Base-by-base conservation (phyloP, 2,797 vertebrate species). In the Girardinus metallicus region DNA sequence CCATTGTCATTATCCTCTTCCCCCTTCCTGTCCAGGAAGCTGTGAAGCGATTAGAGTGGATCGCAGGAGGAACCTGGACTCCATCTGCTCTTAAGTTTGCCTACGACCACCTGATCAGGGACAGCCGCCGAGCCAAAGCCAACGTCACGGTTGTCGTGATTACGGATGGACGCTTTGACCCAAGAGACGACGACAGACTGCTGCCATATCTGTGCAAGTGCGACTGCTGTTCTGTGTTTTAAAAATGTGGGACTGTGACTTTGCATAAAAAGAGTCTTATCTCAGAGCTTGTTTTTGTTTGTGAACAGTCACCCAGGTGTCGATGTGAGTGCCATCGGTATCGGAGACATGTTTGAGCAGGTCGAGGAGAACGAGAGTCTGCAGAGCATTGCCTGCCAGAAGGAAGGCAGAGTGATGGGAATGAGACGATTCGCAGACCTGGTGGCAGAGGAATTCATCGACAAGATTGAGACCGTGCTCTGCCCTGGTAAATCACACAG, bases 11-110 rank as follows among this genome's bases (percentile, higher is more conserved):
- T 53, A 29, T 73, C n/a, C 26, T 64, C 57, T 75, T 8, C 11
- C 70, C 29, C 13, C 83, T 13, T 71, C 23, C n/a, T 47, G 2
- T 78, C 36, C 79, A 95, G 95, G 97, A 99, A 15, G 97, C 97
- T 0, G 97, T 99, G 79, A 99, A 98, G 90, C 96, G 94, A 34
- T 92, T 99, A 21, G 97, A 99, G 89, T 99, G 99, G 99, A 99
- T 99, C 0, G 99, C 99, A 0, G 99, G 99, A 5, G 99, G 99
- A 89, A 99, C 99, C 0, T 99, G 96, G 96, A 99, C 98, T 0
- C 98, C 98, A 0, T 99, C 98, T 0, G 99, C 99, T 74, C 96
- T 99, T 77, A 98, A 98, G 82, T 99, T 96, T 39, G 97, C 99
- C 86, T 99, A 99, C 18, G 97, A 99, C 85, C 92, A 96, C 83